A percentile compares a stretch with the other conserved stretches of the same genome.
Evolutionary conservation across 2,888 invertebrate species (phyloP).

Genomic region (Clostera curtula): DNA sequence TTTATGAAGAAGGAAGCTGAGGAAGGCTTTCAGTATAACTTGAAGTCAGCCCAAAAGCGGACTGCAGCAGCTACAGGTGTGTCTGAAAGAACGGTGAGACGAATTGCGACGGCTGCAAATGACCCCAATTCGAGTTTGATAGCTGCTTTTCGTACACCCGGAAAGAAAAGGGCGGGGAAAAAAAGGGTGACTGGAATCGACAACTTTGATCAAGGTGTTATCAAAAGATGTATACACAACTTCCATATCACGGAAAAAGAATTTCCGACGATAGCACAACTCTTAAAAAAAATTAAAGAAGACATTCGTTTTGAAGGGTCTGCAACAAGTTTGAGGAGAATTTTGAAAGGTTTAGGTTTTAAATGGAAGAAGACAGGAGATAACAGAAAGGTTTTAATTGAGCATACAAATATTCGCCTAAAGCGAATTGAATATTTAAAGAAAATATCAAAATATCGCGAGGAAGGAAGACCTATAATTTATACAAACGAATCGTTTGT

Average conservation of each 20-base stretch:
- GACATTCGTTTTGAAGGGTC: background rate
- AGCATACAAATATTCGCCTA: slow-evolving; percentile 11
- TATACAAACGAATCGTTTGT: slow-evolving; percentile 8
- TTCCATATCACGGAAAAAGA: slow-evolving; percentile 26
- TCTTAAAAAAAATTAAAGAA: slow-evolving; percentile 4
- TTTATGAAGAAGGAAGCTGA: no score
- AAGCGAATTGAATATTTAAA: slow-evolving; percentile 12
- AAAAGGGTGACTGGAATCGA: slow-evolving; percentile 22
- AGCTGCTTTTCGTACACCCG: slow-evolving; percentile 24
- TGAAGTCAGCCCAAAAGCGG: no score
- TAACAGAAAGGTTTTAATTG: slow-evolving; percentile 16
- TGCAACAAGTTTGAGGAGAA: background rate
- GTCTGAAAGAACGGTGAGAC: no score
- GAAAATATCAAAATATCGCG: slow-evolving; percentile 11
- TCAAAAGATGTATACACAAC: slow-evolving; percentile 28
- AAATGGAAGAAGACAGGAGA: slow-evolving; percentile 17
- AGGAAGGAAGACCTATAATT: no score
- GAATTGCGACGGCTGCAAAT: no score
- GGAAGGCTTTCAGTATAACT: no score
- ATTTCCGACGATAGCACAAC: slow-evolving; percentile 19
- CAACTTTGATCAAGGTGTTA: slow-evolving; percentile 24
- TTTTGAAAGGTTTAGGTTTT: slow-evolving; percentile 9
- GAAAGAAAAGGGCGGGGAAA: slow-evolving; percentile 17
- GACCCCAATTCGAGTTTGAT: no score
- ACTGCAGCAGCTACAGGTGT: no score